These are phyloP conservation scores for Fragum sueziense DNA, from an alignment of 2,888 invertebrate genomes.

Conservation along the genomic window DNA sequence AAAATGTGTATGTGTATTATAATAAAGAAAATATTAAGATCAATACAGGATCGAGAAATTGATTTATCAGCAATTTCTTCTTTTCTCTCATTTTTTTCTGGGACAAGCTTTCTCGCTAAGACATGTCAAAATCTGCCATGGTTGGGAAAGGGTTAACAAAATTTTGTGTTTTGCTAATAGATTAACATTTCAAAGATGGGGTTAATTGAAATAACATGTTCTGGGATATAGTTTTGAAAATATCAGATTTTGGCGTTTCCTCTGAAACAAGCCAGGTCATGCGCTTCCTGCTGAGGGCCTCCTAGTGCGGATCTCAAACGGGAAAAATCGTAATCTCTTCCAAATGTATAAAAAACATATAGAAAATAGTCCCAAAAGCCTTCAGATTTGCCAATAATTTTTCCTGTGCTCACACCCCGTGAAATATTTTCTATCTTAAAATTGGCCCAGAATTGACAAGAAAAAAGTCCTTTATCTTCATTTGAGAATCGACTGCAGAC, in stretches of 20 bases:
- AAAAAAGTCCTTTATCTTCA: too few species aligned
- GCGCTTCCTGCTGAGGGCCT: not conserved
- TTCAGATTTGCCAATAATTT: not conserved
- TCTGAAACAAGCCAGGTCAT: not conserved
- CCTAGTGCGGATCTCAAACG: not conserved
- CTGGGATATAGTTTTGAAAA: conserved; percentile 1
- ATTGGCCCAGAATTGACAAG: not conserved
- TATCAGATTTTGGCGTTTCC: not conserved
- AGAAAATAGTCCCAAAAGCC: not conserved
- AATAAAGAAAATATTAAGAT: too few species aligned
- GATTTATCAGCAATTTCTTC: too few species aligned
- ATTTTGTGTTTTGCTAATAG: not conserved
- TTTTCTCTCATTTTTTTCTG: not conserved
- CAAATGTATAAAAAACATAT: not conserved
- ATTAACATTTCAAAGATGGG: not conserved
- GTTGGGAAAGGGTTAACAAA: not conserved
- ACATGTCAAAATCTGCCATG: not conserved
- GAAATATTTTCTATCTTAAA: not conserved
- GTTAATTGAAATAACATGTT: conserved; percentile 1
- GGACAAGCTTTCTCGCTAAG: not conserved
- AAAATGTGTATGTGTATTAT: too few species aligned
- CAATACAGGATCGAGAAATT: too few species aligned
- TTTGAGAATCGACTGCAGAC: too few species aligned
- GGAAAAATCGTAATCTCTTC: not conserved
- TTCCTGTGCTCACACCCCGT: not conserved